Evolutionary conservation across 2,888 invertebrate species (phyloP), one percentile per base, ranked within the genome.

Genomic region (Sturmia bella): DNA sequence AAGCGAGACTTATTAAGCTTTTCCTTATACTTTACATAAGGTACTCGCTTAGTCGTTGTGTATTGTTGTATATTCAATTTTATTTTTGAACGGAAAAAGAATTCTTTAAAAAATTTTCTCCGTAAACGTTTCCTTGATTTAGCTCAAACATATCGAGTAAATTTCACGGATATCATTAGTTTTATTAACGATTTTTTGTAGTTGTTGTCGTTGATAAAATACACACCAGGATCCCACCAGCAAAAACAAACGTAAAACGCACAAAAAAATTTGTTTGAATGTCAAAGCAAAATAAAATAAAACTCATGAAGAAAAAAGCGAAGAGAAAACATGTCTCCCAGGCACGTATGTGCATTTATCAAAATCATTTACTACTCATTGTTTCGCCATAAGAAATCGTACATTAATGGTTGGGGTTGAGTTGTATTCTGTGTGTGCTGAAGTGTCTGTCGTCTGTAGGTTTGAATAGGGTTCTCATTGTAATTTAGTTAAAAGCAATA

Each of bases 321-420:
- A 43, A 69, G 45, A 69, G 2, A 43, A 69, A 48, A 50, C 32
- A 32, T 56, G 76, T 76, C 75, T 82, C 66, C 69, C 70, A 73
- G 68, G 57, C 83, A 83, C 83, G 83, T 83, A 76, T 80, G 56
- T 69, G 76, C 83, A 83, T 83, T 83, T 83, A 80, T 83, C 83
- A 80, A 83, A 83, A 83, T 79, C 75, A 83, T 82, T 82, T 78
- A 78, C 74, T 82, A 66, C 66, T 66, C 74, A 78, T 82, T 77
- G 77, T 82, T 82, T 74, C 24, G 66, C 57, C 43, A 39, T 48
- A 59, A 45, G 69, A 70, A 75, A 63, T 68, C 21, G 45, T 61
- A 72, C 45, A 56, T 56, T 69, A 69, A 79, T 61, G 63, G 39
- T 19, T 39, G 41, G 17, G 52, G 41, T 57, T 63, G 63, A 39